Conservation (phyloP, 1,140 invertebrate species). For the Drosophila nikananu region DNA sequence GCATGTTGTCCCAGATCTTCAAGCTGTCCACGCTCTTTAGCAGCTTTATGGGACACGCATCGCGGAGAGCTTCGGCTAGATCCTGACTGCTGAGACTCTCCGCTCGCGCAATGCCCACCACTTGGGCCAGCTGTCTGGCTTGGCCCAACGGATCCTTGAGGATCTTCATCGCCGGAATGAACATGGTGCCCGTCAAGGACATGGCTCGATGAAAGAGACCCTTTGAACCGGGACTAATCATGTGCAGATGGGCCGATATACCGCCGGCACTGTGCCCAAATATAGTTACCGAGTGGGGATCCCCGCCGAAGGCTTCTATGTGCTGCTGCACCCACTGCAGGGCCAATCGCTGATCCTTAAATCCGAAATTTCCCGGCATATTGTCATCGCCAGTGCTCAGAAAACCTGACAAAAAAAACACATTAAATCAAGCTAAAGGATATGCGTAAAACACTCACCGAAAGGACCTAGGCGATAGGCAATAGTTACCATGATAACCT, state of each 20-base stretch:
- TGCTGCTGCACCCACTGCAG: constrained; percentile 71
- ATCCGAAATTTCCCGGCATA: constrained; percentile 86
- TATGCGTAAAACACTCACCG: constrained; percentile 26
- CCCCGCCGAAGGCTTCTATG: constrained; percentile 89
- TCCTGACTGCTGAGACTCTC: constrained; percentile 26
- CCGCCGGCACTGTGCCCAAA: constrained; percentile 90
- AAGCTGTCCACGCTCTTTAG: constrained; percentile 62
- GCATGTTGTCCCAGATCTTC: constrained; percentile 75
- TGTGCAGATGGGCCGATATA: constrained; percentile 85
- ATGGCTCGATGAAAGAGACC: constrained; percentile 86
- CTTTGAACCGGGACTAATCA: constrained; percentile 55
- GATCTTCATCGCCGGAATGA: constrained; percentile 86
- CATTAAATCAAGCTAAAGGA: too few species aligned
- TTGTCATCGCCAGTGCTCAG: constrained; percentile 78
- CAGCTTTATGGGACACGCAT: constrained; percentile 62
- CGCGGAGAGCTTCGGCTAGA: constrained; percentile 78
- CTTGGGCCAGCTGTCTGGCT: constrained; percentile 63
- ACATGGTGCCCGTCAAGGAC: constrained; percentile 87
- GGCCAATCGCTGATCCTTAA: constrained; percentile 79
- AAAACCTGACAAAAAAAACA: constrained; percentile 52
- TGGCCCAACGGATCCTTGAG: constrained; percentile 85
- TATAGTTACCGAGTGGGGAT: constrained; percentile 90
- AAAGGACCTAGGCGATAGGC: constrained; percentile 87
- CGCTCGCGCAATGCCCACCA: constrained; percentile 42
- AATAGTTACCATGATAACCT: constrained; percentile 86